Conservation (phyloP, 2,113 vertebrate species). For the Monopterus albus region DNA sequence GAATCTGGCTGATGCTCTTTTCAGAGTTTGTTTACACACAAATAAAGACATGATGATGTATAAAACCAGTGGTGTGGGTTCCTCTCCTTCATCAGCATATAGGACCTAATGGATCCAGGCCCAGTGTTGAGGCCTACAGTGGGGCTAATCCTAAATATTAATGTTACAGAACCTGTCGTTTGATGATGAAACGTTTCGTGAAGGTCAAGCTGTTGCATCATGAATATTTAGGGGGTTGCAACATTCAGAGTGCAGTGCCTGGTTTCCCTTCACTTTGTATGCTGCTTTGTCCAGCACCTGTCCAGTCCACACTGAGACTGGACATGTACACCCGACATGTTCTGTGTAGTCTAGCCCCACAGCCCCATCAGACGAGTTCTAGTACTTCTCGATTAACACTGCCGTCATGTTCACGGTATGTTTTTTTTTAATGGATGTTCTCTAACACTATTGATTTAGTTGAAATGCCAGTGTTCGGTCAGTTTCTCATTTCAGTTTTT, state of each 20-base stretch:
- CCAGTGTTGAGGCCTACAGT: no score
- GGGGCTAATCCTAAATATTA: no score
- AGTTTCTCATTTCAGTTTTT: background rate
- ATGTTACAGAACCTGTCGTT: no score
- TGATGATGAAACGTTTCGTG: background rate
- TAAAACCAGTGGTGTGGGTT: background rate
- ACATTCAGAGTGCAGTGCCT: background rate
- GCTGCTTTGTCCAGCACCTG: background rate
- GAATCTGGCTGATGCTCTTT: slow-evolving; percentile 74
- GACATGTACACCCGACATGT: background rate
- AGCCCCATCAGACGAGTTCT: background rate
- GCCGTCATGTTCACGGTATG: no score
- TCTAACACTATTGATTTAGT: no score
- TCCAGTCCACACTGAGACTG: background rate
- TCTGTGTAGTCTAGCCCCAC: no score
- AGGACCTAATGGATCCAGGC: background rate
- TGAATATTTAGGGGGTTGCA: background rate
- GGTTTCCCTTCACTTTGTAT: background rate
- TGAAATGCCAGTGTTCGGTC: background rate
- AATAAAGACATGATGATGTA: slow-evolving; percentile 80
- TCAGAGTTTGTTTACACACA: slow-evolving; percentile 82
- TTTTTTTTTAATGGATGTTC: background rate
- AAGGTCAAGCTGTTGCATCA: background rate
- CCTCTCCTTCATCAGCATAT: background rate
- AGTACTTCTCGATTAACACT: no score